Evolutionary conservation across 2,797 vertebrate species (phyloP).

Genomic region (Eutrigla gurnardus): DNA sequence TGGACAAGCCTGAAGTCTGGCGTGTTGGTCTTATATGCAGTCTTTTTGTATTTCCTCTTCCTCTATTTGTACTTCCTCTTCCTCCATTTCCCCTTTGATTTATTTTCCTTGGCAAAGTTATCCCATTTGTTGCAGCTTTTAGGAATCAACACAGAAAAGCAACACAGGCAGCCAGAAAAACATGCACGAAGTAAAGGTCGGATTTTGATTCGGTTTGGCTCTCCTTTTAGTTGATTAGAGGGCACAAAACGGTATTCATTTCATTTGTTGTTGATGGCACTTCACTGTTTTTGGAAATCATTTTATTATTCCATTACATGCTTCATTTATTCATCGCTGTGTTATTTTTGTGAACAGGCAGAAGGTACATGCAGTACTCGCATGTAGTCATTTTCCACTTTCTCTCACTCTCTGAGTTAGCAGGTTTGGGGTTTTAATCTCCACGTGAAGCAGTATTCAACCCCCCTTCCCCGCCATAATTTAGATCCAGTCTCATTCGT

Average conservation of each 20-base stretch:
- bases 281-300: slow-evolving; percentile 48
- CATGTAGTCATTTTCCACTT: slow-evolving; percentile 37
- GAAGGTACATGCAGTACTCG: slow-evolving; percentile 19
- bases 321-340: slow-evolving; percentile 53
- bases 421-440: slow-evolving; percentile 68
- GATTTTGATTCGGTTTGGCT: slow-evolving; percentile 23
- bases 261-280: slow-evolving; percentile 48
- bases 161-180: slow-evolving; percentile 23
- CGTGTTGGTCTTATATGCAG: slow-evolving; percentile 15
- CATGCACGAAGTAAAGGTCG: slow-evolving; percentile 35
- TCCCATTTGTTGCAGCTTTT: slow-evolving; percentile 24
- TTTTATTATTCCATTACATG: slow-evolving; percentile 60
- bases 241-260: slow-evolving; percentile 27
- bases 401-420: slow-evolving; percentile 47
- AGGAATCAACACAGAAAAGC: slow-evolving; percentile 1
- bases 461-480: slow-evolving; percentile 64
- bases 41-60: slow-evolving; percentile 11
- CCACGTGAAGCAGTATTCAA: slow-evolving; percentile 65
- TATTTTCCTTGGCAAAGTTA: slow-evolving; percentile 11
- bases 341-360: slow-evolving; percentile 50
- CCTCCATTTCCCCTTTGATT: slow-evolving; percentile 3
- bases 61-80: slow-evolving; percentile 16
- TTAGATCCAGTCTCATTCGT: slow-evolving; percentile 74
- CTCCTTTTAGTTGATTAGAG: slow-evolving; percentile 29
- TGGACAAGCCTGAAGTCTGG: slow-evolving; percentile 25